These are phyloP conservation scores for Elaeidobius kamerunicus DNA, from an alignment of 2,888 invertebrate species.

Conservation along the genomic window DNA sequence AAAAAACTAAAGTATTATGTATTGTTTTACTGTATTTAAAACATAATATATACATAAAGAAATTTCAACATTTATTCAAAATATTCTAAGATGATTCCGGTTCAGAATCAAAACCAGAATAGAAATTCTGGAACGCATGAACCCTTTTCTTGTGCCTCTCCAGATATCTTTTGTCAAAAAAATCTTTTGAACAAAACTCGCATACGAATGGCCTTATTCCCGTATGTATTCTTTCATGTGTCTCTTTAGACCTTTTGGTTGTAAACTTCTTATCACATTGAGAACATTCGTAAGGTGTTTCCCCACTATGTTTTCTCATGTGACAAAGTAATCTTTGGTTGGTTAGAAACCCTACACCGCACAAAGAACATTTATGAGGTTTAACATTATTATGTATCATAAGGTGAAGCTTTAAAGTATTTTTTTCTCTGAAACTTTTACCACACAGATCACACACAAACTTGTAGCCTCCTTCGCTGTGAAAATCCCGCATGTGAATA, in stretches of 20 bases:
- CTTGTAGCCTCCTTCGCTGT: conserved; percentile 26
- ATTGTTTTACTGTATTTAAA: no score
- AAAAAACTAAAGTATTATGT: no score
- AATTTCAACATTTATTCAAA: no score
- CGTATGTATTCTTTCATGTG: conserved; percentile 39
- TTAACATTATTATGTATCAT: conserved; percentile 36
- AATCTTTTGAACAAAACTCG: conserved; percentile 37
- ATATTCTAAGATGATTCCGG: no score
- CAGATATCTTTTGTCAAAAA: conserved; percentile 5
- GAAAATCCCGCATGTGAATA: conserved; percentile 15
- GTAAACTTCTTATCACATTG: conserved; percentile 52
- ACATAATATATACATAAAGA: no score
- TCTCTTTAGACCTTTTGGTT: conserved; percentile 1
- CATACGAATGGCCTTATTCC: conserved; percentile 51
- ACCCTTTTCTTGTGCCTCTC: neutral
- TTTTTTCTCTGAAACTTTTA: conserved; percentile 8
- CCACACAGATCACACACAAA: conserved; percentile 22
- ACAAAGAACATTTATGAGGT: conserved; percentile 37
- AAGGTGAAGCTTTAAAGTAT: conserved; percentile 34
- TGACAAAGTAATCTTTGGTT: conserved; percentile 53
- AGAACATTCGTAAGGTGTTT: conserved; percentile 39
- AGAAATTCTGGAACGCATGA: neutral
- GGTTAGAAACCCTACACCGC: conserved; percentile 39
- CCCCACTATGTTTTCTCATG: conserved; percentile 42
- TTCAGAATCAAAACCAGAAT: neutral